Percentiles rank a stretch among this genome's conserved stretches.
These are phyloP conservation scores for Apostichopus leukothele DNA, from an alignment of 53 echinoderm and acorn worm species.

Conservation along the genomic window DNA sequence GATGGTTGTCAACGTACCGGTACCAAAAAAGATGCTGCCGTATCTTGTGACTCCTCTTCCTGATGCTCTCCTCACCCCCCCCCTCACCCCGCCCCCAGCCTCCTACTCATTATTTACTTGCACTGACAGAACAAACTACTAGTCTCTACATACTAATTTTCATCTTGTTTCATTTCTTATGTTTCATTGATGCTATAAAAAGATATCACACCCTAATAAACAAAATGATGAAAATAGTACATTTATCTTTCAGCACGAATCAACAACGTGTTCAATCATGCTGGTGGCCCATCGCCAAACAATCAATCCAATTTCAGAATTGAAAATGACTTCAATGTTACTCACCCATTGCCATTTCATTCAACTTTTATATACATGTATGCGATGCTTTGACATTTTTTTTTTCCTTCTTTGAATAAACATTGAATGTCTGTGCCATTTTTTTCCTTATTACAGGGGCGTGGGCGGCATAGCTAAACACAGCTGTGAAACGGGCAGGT, in stretches of 20 bases:
- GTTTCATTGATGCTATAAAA: no score
- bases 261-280: background rate
- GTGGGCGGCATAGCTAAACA: slow-evolving; percentile 41
- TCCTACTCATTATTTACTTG: no score
- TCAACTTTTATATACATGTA: background rate
- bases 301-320: background rate
- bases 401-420: background rate
- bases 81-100: background rate
- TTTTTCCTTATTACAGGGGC: slow-evolving; percentile 19
- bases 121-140: no score
- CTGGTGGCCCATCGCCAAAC: background rate
- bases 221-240: no score
- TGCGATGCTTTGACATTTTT: background rate
- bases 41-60: background rate
- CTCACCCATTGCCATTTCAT: background rate
- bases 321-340: background rate
- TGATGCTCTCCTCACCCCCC: background rate
- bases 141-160: no score
- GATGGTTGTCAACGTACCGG: no score
- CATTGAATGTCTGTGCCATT: background rate
- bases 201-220: no score
- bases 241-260: background rate
- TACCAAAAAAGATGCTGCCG: background rate
- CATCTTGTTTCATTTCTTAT: no score
- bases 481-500: slow-evolving; percentile 35